Percentiles rank a stretch among this genome's conserved stretches.
Conservation (phyloP, 1,140 invertebrate genomes). For the Conus betulinus region DNA sequence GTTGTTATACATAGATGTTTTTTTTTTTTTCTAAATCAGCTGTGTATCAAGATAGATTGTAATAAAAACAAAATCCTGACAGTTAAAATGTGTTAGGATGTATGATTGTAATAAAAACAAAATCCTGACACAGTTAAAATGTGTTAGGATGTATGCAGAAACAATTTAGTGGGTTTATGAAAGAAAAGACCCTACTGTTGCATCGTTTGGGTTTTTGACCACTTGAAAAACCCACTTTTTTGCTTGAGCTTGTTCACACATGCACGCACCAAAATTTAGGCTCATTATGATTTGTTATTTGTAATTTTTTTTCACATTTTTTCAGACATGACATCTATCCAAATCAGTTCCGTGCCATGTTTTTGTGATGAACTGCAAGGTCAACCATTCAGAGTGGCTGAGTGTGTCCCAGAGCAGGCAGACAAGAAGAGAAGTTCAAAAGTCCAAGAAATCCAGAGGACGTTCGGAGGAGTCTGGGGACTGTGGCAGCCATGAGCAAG, state of each 20-base stretch:
- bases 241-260: background rate
- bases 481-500: constrained; percentile 42
- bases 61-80: no score
- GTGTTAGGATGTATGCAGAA: no score
- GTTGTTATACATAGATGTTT: no score
- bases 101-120: no score
- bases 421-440: constrained; percentile 62
- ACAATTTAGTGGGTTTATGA: no score
- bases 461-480: constrained; percentile 5
- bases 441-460: constrained; percentile 38
- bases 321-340: constrained; percentile 79
- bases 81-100: no score
- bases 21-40: no score
- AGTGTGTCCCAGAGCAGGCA: constrained; percentile 66
- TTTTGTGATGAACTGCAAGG: constrained; percentile 81
- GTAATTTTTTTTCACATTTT: constrained; percentile 31
- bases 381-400: constrained; percentile 76
- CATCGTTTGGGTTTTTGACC: no score
- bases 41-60: no score
- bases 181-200: no score
- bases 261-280: background rate
- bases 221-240: no score
- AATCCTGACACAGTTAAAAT: no score
- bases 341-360: constrained; percentile 83
- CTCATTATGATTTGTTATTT: background rate